These are phyloP conservation scores for Cranoglanis bouderius DNA, from an alignment of 2,113 vertebrate species.

Conservation along the genomic window DNA sequence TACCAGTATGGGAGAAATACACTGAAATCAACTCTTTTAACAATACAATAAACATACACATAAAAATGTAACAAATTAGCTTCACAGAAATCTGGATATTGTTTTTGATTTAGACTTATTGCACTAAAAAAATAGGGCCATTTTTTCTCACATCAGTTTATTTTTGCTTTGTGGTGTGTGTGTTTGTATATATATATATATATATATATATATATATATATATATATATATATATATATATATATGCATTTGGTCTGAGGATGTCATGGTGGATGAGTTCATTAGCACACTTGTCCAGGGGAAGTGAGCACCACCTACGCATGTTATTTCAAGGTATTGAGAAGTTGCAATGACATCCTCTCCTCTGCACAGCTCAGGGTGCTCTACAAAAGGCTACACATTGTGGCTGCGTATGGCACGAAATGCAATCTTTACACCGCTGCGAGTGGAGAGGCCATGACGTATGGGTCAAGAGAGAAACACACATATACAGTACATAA, in stretches of 20 bases:
- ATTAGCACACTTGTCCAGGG: constrained; percentile 16
- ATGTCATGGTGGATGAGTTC: constrained; percentile 3
- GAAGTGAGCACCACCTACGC: constrained; percentile 40
- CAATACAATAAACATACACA: not conserved
- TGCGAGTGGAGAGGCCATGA: constrained; percentile 33
- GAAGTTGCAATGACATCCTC: constrained; percentile 33
- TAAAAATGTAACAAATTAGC: too few relatives aligned
- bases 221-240: not conserved
- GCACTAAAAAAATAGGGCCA: too few relatives aligned
- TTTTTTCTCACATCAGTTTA: too few relatives aligned
- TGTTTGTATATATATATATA: too few relatives aligned
- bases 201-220: too few relatives aligned
- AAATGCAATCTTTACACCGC: constrained; percentile 27
- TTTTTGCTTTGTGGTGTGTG: too few relatives aligned
- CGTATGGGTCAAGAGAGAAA: constrained; percentile 31
- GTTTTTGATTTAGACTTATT: not conserved
- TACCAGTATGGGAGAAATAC: not conserved
- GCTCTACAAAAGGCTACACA: constrained; percentile 29
- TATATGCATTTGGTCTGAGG: not conserved
- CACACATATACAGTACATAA: not conserved
- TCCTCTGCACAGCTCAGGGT: constrained; percentile 13
- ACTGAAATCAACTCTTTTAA: not conserved
- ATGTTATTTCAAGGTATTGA: constrained; percentile 39
- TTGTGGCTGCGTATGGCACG: not conserved
- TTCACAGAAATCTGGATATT: not conserved